These are phyloP conservation scores for Liparis tanakae DNA, from an alignment of 2,797 vertebrate species.

Conservation along the genomic window DNA sequence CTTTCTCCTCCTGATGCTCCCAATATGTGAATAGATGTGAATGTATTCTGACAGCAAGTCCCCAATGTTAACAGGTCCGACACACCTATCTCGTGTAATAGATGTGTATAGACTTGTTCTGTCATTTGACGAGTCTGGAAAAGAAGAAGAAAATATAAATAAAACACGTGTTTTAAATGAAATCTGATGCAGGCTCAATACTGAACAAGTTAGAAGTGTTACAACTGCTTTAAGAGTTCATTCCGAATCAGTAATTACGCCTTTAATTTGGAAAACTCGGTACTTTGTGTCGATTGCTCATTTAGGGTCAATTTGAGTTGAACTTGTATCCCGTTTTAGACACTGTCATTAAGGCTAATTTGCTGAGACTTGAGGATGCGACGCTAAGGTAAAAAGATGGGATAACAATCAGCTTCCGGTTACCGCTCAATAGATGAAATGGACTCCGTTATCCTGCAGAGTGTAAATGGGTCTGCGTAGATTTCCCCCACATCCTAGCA, in stretches of 20 bases:
- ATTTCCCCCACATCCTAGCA: constrained; percentile 18
- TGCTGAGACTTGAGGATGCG: constrained; percentile 5
- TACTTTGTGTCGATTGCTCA: background rate
- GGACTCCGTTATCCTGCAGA: background rate
- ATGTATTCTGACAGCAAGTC: constrained; percentile 4
- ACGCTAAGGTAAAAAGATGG: constrained; percentile 36
- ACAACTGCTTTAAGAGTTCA: background rate
- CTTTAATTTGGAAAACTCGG: too few species aligned
- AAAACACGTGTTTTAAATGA: too few species aligned
- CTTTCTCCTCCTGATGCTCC: background rate
- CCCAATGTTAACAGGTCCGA: background rate
- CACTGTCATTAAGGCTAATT: constrained; percentile 4
- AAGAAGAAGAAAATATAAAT: background rate
- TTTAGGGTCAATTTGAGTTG: background rate
- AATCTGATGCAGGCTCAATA: too few species aligned
- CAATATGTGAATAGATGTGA: constrained; percentile 1
- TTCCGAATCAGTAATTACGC: background rate
- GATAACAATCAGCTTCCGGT: background rate
- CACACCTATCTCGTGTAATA: constrained; percentile 11
- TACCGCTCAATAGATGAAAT: constrained; percentile 30
- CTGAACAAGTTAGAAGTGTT: background rate
- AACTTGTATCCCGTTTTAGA: background rate
- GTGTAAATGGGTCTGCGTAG: background rate
- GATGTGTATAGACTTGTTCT: background rate
- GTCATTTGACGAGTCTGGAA: constrained; percentile 32